Base-by-base conservation (phyloP, 2,797 vertebrate genomes). In the Staurois parvus region DNA sequence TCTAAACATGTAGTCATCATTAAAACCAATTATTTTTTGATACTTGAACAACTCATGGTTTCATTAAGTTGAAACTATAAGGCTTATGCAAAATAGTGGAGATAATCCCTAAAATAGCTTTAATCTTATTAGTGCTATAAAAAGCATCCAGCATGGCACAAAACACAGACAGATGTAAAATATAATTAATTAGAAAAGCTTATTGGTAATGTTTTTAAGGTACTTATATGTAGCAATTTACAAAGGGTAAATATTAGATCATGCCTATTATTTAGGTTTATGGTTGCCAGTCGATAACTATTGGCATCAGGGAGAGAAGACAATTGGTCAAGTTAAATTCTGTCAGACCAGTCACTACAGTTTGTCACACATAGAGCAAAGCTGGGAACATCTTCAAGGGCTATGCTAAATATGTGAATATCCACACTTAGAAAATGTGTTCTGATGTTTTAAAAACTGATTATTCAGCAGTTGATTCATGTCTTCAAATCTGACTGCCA, bases 21-120 rank as follows among this genome's bases (percentile, higher is more conserved):
- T 76, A 69, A 84, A 84, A 59, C 40, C 73, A 84, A 76, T 84
- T 84, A 84, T 84, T 84, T 84, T 81, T 68, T 76, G 37, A 84
- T 76, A 84, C 73, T 67, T 84, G 72, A 84, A 70, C 73, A 68
- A 76, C 40, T 76, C 81, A 28, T 52, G 66, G 28, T 84, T 68
- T 84, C 81, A 84, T 84, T 84, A 84, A 76, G 73, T 67, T 75
- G 62, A 76, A 84, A 84, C 64, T 74, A 52, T 76, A 52, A 52
- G 21, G 40, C 72, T 84, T 84, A 84, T 76, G 73, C 59, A 76
- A 76, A 84, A 76, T 76, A 59, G 28, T 68, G 42, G 40, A 76
- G 73, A 76, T 76, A 52, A 76, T 42, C 72, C 81, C 62, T 76
- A 84, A 68, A 76, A 75, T 68, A 76, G 29, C 59, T 84, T 74